Evolutionary conservation across 2,113 vertebrate species (phyloP), one percentile per base, ranked within the genome.

Genomic region (Oceanites oceanicus): DNA sequence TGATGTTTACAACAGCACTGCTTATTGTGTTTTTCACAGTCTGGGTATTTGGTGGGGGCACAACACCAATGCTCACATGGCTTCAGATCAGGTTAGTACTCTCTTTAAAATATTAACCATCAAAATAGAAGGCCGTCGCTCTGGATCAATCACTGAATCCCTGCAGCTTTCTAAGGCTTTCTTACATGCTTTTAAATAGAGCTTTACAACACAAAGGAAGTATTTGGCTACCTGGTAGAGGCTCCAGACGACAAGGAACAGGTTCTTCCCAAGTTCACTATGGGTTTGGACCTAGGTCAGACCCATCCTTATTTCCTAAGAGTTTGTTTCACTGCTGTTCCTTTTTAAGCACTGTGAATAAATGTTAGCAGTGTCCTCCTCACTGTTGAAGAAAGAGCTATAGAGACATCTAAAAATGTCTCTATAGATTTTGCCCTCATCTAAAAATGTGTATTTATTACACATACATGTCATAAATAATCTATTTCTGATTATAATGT

Each of bases 61-160:
- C 98, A 1, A 98, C 97, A 2, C 98, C 98, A 2, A 97, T 99
- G 98, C 98, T 99, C 65, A 91, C 96, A 0, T 97, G 96, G 97
- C 98, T 99, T 73, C 97, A 98, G 80, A 98, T 99, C 98, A 98
- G 98, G 99, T 99, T 45, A 93, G 98, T 98, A 14, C 26, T 70
- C 29, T 16, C 62, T 38, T 55, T 11, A 22, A 40, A 58, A 17
- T 58, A 13, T 8, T 9, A 29, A 50, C 23, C 25, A 42, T n/a
- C 47, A n/a, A 34, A 79, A 20, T 1, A 42, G 32, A 73, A 44
- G 2, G 2, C 45, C 32, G n/a, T 44, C 40, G 15, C 58, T 80
- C 1, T 8, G 2, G 10, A 42, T 22, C 36, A 11, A 5, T 19
- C 45, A 1, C 66, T 45, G 1, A 16, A 5, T 21, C 59, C 76